Evolutionary conservation across 2,888 invertebrate species (phyloP).

Genomic region (Malachius bipustulatus): DNA sequence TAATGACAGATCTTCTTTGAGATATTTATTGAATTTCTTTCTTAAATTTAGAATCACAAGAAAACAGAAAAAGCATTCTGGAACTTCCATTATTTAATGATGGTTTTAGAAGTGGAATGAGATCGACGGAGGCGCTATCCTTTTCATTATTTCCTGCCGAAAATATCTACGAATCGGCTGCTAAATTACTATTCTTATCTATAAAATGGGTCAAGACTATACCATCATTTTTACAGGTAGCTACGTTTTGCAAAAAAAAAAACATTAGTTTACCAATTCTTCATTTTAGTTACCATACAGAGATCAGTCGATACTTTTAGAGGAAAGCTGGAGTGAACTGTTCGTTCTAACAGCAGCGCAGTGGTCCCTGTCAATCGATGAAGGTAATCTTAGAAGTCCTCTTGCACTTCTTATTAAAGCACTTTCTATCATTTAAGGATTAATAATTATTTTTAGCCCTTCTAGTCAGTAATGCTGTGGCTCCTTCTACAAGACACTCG

Average conservation of each 20-base stretch:
- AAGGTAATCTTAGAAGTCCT: slow-evolving; percentile 40
- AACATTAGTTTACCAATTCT: slow-evolving; percentile 11
- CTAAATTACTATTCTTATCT: slow-evolving; percentile 62
- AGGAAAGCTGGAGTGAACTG: slow-evolving; percentile 73
- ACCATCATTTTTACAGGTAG: slow-evolving; percentile 59
- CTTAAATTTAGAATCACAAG: no score
- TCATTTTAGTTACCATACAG: slow-evolving; percentile 46
- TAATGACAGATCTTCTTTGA: no score
- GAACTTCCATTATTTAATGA: slow-evolving; percentile 30
- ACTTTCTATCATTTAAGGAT: neutral
- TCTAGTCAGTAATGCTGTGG: slow-evolving; percentile 35
- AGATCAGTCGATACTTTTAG: slow-evolving; percentile 63
- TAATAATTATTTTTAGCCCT: slow-evolving; percentile 24
- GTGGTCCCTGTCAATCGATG: slow-evolving; percentile 62
- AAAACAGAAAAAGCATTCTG: slow-evolving; percentile 22
- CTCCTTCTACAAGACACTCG: slow-evolving; percentile 42
- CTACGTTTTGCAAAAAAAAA: slow-evolving; percentile 2
- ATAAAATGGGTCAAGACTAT: slow-evolving; percentile 73
- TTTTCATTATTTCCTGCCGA: slow-evolving; percentile 45
- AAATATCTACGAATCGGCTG: slow-evolving; percentile 57
- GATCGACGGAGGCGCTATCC: slow-evolving; percentile 32
- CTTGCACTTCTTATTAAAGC: neutral
- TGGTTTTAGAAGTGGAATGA: slow-evolving; percentile 16
- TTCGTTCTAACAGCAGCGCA: slow-evolving; percentile 76
- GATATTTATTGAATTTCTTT: slow-evolving; percentile 8